These are phyloP conservation scores for Tamandua tetradactyla DNA, from an alignment of 2,797 vertebrate species.

Conservation along the genomic window DNA sequence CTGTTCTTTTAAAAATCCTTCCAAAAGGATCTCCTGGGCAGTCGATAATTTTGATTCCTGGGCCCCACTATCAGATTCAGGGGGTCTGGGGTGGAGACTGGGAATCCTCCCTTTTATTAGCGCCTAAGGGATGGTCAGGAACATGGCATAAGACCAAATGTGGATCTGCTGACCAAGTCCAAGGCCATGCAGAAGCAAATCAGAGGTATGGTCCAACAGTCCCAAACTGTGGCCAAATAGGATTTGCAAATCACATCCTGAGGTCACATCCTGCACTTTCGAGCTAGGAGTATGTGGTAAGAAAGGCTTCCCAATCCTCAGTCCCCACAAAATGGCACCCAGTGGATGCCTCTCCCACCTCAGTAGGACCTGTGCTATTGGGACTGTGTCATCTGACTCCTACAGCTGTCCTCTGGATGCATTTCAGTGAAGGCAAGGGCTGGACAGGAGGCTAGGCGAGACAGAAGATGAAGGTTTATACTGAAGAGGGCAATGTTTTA, in stretches of 20 bases:
- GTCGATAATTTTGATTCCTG: neutral
- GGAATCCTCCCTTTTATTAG: neutral
- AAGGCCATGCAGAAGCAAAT: neutral
- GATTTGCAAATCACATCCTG: neutral
- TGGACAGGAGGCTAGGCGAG: neutral
- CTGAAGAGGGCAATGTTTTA: neutral
- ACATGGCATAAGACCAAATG: neutral
- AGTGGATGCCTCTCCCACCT: neutral
- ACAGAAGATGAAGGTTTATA: neutral
- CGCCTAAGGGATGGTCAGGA: neutral
- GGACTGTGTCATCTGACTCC: neutral
- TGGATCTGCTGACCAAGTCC: neutral
- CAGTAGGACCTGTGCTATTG: neutral
- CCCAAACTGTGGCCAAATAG: neutral
- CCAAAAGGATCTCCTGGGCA: neutral
- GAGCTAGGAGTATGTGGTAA: no score
- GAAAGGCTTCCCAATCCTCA: neutral
- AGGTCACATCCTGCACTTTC: neutral
- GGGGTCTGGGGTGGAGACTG: neutral
- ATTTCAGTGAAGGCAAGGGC: neutral
- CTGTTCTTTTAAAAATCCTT: neutral
- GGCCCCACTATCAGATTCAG: neutral
- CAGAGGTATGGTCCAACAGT: neutral
- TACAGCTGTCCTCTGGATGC: neutral
- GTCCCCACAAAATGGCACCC: neutral